Percentiles rank a stretch among this genome's conserved stretches.
Evolutionary conservation across 2,797 vertebrate species (phyloP).

Genomic region (Enteromius unitaeniatus): DNA sequence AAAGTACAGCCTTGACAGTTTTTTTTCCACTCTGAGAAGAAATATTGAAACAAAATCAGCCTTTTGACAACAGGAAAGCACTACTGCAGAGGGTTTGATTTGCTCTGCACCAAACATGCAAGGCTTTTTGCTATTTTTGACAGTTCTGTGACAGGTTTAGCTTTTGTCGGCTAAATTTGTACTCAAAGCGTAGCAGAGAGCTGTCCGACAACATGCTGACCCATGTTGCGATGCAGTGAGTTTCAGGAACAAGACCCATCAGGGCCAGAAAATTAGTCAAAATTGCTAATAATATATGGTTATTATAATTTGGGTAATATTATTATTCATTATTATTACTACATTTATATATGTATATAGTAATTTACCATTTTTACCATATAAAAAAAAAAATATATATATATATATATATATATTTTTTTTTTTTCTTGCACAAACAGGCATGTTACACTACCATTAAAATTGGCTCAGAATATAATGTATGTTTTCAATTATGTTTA

Average conservation of each 20-base stretch:
- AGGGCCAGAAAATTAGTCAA: neutral
- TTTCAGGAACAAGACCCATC: neutral
- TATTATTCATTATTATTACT: neutral
- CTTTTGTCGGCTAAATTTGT: neutral
- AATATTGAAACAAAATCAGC: constrained; percentile 26
- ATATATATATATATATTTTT: no score
- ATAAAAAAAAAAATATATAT: neutral
- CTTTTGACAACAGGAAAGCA: neutral
- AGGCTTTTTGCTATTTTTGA: neutral
- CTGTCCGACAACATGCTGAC: neutral
- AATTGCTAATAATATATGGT: neutral
- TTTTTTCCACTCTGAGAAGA: constrained; percentile 87
- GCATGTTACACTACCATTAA: neutral
- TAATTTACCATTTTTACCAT: no score
- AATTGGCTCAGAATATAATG: no score
- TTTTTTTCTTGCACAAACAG: neutral
- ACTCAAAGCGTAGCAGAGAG: neutral
- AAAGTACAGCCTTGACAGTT: constrained; percentile 89
- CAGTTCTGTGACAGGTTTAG: constrained; percentile 11
- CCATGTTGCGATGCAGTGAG: neutral
- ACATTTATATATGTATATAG: neutral
- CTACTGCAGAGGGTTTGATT: neutral
- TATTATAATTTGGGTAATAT: neutral
- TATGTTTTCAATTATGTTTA: no score
- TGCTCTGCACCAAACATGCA: neutral